These are phyloP conservation scores for Pseudomyrmex flavicornis DNA, from an alignment of 1,140 invertebrate species.

Conservation along the genomic window DNA sequence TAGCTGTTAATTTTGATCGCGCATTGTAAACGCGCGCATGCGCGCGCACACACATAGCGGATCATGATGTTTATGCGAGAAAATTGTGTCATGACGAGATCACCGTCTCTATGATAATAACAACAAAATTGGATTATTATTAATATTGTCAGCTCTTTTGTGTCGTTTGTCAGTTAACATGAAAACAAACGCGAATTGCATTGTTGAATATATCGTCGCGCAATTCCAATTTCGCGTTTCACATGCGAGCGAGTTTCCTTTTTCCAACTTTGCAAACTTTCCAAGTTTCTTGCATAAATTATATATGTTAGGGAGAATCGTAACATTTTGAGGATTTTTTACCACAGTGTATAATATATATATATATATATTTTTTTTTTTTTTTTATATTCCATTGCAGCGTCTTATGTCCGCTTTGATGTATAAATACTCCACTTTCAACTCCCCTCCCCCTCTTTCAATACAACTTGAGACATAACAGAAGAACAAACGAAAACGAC, in stretches of 20 bases:
- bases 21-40: background rate
- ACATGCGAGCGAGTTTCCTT: background rate
- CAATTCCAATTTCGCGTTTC: background rate
- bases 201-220: background rate
- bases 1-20: conserved; percentile 40
- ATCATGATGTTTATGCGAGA: conserved; percentile 32
- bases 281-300: conserved; percentile 3
- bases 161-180: background rate
- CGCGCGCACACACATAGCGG: background rate
- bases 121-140: conserved; percentile 23
- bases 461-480: conserved; percentile 56
- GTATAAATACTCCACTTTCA: conserved; percentile 13
- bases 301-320: no score
- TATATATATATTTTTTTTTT: no score
- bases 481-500: conserved; percentile 31
- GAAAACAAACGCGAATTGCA: background rate
- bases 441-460: conserved; percentile 16
- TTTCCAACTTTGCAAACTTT: conserved; percentile 3
- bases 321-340: no score
- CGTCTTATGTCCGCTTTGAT: background rate
- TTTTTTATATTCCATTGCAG: no score
- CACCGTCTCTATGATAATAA: conserved; percentile 19
- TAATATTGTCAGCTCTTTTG: conserved; percentile 33
- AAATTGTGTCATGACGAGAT: conserved; percentile 23
- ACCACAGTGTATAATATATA: no score